phyloP scores from a whole-genome alignment of 2,113 vertebrate genomes.

The Sterrhoptilus dennistouni region DNA sequence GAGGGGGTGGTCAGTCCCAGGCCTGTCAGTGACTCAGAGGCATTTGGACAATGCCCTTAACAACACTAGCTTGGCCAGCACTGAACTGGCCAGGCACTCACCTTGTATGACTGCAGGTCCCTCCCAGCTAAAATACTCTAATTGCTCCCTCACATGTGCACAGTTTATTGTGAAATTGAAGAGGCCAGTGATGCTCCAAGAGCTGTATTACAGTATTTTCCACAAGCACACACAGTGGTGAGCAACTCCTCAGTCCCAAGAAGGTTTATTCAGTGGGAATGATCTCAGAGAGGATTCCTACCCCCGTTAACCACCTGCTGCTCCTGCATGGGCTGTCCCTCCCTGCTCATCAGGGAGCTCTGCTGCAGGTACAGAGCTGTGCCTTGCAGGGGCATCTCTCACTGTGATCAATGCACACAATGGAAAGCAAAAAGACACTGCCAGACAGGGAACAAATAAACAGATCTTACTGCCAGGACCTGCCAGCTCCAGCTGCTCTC shows the following conservation, averaged over 20 bases:
- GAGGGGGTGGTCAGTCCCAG: not conserved
- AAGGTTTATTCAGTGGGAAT: not conserved
- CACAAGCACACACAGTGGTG: not conserved
- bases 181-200: not conserved
- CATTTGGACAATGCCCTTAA: not conserved
- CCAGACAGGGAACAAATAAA: not conserved
- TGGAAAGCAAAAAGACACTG: not conserved
- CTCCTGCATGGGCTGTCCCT: not conserved
- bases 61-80: not conserved
- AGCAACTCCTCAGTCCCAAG: not conserved
- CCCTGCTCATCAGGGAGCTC: not conserved
- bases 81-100: not conserved
- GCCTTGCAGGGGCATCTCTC: not conserved
- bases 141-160: not conserved
- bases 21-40: not conserved
- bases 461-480: not conserved
- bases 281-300: not conserved
- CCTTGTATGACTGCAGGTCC: not conserved
- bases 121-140: not conserved
- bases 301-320: not conserved
- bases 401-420: not conserved
- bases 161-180: not conserved
- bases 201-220: not conserved
- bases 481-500: not conserved
- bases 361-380: not conserved